Percentiles rank a stretch among this genome's conserved stretches.
These are phyloP conservation scores for Hyperoplus immaculatus DNA, from an alignment of 2,797 vertebrate species.

Conservation along the genomic window DNA sequence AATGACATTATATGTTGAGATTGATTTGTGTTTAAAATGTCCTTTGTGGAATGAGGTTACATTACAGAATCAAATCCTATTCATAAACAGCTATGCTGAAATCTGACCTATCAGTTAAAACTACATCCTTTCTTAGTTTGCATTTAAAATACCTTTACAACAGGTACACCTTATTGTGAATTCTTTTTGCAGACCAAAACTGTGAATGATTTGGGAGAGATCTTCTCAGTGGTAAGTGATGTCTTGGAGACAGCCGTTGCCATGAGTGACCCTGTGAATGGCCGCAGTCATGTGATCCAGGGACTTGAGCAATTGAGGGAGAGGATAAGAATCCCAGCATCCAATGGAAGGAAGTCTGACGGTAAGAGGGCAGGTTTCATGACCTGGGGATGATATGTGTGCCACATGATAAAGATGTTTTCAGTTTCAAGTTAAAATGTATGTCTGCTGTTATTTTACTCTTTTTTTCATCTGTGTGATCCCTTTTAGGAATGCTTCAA, in stretches of 20 bases:
- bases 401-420: background rate
- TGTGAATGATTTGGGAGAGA: conserved; percentile 83
- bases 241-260: conserved; percentile 86
- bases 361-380: conserved; percentile 64
- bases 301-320: conserved; percentile 85
- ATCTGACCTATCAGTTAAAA: background rate
- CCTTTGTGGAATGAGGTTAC: background rate
- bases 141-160: background rate
- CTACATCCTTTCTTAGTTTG: background rate
- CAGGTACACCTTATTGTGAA: background rate
- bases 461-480: background rate
- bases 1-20: background rate
- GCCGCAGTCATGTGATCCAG: conserved; percentile 82
- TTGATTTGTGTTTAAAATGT: background rate
- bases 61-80: background rate
- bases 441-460: background rate
- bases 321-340: conserved; percentile 79
- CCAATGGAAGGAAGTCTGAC: conserved; percentile 79
- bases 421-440: background rate
- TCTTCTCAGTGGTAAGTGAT: conserved; percentile 83
- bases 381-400: background rate
- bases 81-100: background rate
- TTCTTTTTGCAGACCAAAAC: conserved; percentile 80
- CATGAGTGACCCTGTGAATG: conserved; percentile 74
- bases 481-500: conserved; percentile 82